Evolutionary conservation across 1,140 invertebrate genomes (phyloP).

Genomic region (Bombus superbus): DNA sequence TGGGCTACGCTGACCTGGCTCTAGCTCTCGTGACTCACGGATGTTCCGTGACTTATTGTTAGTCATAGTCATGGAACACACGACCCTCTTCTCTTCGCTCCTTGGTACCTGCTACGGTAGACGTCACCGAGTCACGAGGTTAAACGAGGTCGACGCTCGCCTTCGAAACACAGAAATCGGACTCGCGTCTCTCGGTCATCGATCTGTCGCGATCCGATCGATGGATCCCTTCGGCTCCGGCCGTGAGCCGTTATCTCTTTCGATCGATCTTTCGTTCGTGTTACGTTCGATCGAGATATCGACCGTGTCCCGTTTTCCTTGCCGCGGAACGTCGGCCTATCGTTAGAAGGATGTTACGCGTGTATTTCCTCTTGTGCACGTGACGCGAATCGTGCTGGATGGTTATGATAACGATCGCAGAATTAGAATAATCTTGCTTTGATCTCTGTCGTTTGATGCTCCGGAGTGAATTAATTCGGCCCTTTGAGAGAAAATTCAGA

Average conservation of each 20-base stretch:
- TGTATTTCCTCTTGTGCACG: background rate
- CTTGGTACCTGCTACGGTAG: background rate
- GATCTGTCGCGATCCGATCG: constrained; percentile 33
- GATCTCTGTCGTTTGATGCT: background rate
- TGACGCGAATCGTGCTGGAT: background rate
- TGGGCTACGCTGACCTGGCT: constrained; percentile 29
- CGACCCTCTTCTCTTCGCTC: background rate
- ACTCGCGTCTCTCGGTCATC: background rate
- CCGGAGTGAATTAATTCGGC: background rate
- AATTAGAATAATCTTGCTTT: background rate
- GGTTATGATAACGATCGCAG: background rate
- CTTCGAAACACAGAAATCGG: constrained; percentile 10
- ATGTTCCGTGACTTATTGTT: constrained; percentile 55
- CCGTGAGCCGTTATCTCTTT: background rate
- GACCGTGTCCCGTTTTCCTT: too few species aligned
- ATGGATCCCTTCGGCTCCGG: background rate
- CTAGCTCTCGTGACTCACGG: constrained; percentile 63
- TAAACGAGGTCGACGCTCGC: constrained; percentile 39
- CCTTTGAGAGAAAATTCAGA: background rate
- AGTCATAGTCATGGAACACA: constrained; percentile 43
- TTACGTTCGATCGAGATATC: background rate
- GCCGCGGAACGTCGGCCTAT: background rate
- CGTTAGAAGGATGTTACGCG: constrained; percentile 5
- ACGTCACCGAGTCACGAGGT: constrained; percentile 33
- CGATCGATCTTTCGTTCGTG: constrained; percentile 6